These are phyloP conservation scores for Ophiothrix spiculata DNA, from an alignment of 35 echinoderm and acorn worm species.

Conservation along the genomic window DNA sequence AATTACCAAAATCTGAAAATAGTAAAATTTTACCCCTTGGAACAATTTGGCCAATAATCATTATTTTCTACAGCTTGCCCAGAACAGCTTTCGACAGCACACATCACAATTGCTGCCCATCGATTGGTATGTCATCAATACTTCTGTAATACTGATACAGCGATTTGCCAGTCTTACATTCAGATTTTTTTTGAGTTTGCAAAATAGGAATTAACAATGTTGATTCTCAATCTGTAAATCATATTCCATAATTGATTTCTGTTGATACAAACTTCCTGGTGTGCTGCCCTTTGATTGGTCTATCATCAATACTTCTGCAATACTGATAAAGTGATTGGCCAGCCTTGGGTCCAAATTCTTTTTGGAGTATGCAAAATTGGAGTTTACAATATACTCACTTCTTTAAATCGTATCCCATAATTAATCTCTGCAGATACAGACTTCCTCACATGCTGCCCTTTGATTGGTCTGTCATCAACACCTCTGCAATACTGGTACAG, in stretches of 20 bases:
- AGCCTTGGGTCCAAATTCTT: constrained; percentile 94
- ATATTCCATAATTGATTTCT: constrained; percentile 94
- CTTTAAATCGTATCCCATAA: constrained; percentile 91
- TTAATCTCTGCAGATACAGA: constrained; percentile 96
- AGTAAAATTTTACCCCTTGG: too few species aligned
- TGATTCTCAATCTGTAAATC: constrained; percentile 79
- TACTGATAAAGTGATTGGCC: constrained; percentile 66
- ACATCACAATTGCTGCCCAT: constrained; percentile 56
- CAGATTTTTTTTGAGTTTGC: constrained; percentile 98
- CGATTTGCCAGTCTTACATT: constrained; percentile 79
- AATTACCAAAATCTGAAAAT: too few species aligned
- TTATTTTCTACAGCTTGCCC: too few species aligned
- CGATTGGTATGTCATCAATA: constrained; percentile 72
- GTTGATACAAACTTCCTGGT: constrained; percentile 90
- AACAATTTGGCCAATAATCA: too few species aligned
- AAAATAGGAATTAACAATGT: too few species aligned
- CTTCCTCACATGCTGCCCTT: constrained; percentile 71
- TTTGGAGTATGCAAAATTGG: too few species aligned
- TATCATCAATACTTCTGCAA: constrained; percentile 73
- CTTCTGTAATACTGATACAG: constrained; percentile 70
- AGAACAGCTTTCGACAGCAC: too few species aligned
- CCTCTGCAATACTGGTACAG: constrained; percentile 75
- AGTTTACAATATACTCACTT: constrained; percentile 47
- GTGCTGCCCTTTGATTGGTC: constrained; percentile 67
- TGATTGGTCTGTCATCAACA: constrained; percentile 75